These are phyloP conservation scores for Synergus gifuensis DNA, from an alignment of 2,888 invertebrate genomes.

Conservation along the genomic window DNA sequence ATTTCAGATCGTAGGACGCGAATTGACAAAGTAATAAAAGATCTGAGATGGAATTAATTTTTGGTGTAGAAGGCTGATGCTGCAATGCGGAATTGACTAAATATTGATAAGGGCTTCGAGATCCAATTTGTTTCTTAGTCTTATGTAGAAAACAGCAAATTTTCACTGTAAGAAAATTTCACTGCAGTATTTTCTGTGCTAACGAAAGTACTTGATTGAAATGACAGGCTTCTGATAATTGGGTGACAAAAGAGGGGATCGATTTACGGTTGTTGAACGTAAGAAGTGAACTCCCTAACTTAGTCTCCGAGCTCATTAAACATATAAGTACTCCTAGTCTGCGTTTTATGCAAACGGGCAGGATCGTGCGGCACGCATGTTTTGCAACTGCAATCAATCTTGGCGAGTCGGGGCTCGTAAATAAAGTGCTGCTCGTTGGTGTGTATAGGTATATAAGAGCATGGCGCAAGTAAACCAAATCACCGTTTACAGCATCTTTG, in stretches of 20 bases:
- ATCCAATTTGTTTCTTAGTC: not conserved
- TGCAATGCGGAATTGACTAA: not conserved
- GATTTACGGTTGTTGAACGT: slow-evolving; percentile 9
- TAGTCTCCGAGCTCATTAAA: slow-evolving; percentile 23
- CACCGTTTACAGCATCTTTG: slow-evolving; percentile 42
- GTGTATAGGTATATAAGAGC: not conserved
- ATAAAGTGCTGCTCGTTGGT: slow-evolving; percentile 20
- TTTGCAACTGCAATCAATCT: slow-evolving; percentile 49
- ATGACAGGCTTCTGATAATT: not conserved
- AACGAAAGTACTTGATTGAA: not conserved
- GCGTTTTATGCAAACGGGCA: slow-evolving; percentile 39
- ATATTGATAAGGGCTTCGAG: not conserved
- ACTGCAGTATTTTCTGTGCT: not conserved
- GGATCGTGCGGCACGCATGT: slow-evolving; percentile 41
- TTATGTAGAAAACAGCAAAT: too few species aligned
- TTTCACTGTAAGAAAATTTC: not conserved
- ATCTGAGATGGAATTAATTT: not conserved
- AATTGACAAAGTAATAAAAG: slow-evolving; percentile 29
- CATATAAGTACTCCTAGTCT: slow-evolving; percentile 34
- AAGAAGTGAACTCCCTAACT: slow-evolving; percentile 21
- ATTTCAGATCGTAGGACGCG: slow-evolving; percentile 13
- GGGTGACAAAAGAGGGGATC: not conserved
- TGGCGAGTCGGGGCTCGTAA: slow-evolving; percentile 39
- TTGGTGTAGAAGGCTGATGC: not conserved
- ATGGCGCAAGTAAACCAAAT: slow-evolving; percentile 30